Conservation (phyloP, 2,797 vertebrate species). For the Hozukius guyotensis region DNA sequence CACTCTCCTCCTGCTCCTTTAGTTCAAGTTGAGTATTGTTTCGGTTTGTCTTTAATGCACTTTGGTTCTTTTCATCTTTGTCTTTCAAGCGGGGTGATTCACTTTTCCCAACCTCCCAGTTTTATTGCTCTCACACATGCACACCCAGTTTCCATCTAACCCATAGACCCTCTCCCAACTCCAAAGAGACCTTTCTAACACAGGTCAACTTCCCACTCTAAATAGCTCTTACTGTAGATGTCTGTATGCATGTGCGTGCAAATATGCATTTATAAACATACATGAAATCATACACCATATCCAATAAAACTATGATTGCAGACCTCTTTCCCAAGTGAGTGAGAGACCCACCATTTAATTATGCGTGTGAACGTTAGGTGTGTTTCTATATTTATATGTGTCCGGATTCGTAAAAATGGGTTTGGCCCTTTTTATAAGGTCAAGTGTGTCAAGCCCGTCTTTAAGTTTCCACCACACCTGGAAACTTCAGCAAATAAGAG, state of each 20-base stretch:
- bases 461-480: slow-evolving; percentile 20
- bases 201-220: background rate
- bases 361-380: slow-evolving; percentile 8
- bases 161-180: background rate
- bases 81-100: background rate
- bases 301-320: slow-evolving; percentile 20
- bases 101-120: background rate
- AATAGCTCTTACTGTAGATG: background rate
- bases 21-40: slow-evolving; percentile 1
- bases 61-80: background rate
- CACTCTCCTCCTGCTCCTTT: background rate
- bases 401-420: slow-evolving; percentile 18
- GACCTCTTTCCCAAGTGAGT: background rate
- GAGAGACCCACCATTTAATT: background rate
- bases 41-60: background rate
- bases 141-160: slow-evolving; percentile 14
- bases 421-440: slow-evolving; percentile 52
- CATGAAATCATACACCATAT: slow-evolving; percentile 31
- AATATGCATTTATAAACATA: background rate
- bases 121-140: slow-evolving; percentile 27
- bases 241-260: background rate
- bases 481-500: background rate
- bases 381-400: slow-evolving; percentile 47
- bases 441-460: slow-evolving; percentile 14
- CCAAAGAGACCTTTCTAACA: background rate